Evolutionary conservation across 2,888 invertebrate species (phyloP).

Genomic region (Gastracanthus pulcherrimus): DNA sequence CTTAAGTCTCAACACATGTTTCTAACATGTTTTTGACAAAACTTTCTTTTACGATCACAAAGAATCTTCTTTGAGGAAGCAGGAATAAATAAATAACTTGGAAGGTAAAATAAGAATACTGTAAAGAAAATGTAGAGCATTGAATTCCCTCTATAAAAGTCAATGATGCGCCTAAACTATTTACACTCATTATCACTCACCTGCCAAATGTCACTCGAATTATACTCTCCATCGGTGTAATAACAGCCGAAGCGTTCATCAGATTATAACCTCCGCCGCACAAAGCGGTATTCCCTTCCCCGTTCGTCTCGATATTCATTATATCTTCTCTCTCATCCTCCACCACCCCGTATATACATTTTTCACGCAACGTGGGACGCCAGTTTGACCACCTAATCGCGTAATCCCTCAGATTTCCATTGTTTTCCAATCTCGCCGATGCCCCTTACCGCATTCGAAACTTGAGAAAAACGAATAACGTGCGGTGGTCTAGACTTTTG

Average conservation of each 20-base stretch:
- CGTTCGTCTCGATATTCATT: background rate
- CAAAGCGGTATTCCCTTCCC: background rate
- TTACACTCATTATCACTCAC: conserved; percentile 1
- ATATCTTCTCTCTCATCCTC: background rate
- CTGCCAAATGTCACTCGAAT: background rate
- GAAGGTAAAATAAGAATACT: background rate
- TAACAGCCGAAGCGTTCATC: background rate
- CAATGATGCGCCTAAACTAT: background rate
- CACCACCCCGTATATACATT: too few relatives aligned
- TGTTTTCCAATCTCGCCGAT: background rate
- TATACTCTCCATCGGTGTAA: background rate
- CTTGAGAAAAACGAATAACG: background rate
- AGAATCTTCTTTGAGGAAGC: too few relatives aligned
- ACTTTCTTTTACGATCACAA: too few relatives aligned
- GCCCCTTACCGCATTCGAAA: too few relatives aligned
- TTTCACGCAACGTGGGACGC: too few relatives aligned
- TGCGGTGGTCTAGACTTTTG: background rate
- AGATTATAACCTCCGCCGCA: background rate
- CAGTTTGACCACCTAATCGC: background rate
- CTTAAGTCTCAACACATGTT: too few relatives aligned
- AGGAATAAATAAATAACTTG: background rate
- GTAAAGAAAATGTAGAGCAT: background rate
- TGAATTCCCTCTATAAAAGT: too few relatives aligned
- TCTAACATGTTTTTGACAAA: too few relatives aligned
- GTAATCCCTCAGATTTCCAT: background rate